Base-by-base conservation (phyloP, 2,797 vertebrate species). In the Channallabes apus region DNA sequence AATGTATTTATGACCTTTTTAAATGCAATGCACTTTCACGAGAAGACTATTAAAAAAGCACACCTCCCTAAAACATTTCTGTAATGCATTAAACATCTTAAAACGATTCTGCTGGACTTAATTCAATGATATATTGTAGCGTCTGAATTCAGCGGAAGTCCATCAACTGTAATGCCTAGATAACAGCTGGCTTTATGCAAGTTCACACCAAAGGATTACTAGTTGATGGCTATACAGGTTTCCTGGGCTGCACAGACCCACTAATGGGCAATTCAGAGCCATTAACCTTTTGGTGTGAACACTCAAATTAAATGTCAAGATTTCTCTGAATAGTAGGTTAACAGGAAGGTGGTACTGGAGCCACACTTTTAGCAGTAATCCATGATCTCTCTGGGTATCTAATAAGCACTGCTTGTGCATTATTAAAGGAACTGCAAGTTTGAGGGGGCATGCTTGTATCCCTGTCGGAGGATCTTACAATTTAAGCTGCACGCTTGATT, bases 251-350 rank as follows among this genome's bases (percentile, higher is more conserved):
- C 82, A 59, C 76, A 32, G 62, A 51, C 67, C 67, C 64, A 85
- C 76, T 87, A 90, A 68, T 80, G 32, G 79, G 73, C 69, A 81
- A 85, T 89, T 88, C 73, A 61, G 62, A 80, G 64, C 69, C 71
- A 89, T 89, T 87, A 87, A 67, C 86, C 73, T 86, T 82, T 81
- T 59, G 62, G 82, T 86, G 80, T 87, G 76, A 86, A 86, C 27
- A 35, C 65, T 81, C 78, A 84, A 83, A 83, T 84, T 56, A 88
- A 88, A 88, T 88, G 89, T 88, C 89, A 88, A 83, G 82, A 83
- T 86, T 84, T 80, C 32, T 76, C 24, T 69, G 82, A 82, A 80
- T 46, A 84, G 84, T 78, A 69, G 61, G 67, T 54, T 87, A 82
- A 86, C 58, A 51, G 56, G 27, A 75, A 5, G 56, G 75, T 35